phyloP scores from a whole-genome alignment of 2,113 vertebrate genomes.

The Peromyscus californicus region DNA sequence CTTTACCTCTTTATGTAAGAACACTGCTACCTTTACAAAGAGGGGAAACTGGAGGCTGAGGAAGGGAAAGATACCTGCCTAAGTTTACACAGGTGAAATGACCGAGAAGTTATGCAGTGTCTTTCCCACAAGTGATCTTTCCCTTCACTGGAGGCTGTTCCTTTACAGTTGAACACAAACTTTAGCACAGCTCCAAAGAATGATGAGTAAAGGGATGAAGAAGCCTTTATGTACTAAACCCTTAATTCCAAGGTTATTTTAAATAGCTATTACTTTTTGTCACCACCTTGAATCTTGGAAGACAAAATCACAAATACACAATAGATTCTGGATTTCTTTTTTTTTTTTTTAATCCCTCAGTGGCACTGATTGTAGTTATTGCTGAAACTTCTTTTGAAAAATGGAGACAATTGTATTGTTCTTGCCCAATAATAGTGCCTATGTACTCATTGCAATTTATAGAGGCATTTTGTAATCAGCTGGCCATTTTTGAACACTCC shows the following conservation, averaged over 20 bases:
- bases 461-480: not conserved
- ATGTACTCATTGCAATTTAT: not conserved
- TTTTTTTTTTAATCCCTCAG: not conserved
- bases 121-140: not conserved
- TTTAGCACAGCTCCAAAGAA: not conserved
- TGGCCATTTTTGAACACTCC: not conserved
- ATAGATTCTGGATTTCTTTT: not conserved
- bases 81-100: too few species aligned
- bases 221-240: not conserved
- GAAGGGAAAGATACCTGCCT: not conserved
- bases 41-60: not conserved
- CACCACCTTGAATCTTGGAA: not conserved
- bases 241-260: not conserved
- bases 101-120: rapidly evolving
- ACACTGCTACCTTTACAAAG: not conserved
- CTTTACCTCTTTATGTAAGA: not conserved
- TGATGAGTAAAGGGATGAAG: not conserved
- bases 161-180: not conserved
- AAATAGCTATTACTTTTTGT: rapidly evolving
- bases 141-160: rapidly evolving
- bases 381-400: not conserved
- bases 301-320: not conserved
- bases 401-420: not conserved
- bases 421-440: not conserved
- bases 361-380: not conserved